Base-by-base conservation (phyloP, 2,113 vertebrate species). In the Mirza zaza region DNA sequence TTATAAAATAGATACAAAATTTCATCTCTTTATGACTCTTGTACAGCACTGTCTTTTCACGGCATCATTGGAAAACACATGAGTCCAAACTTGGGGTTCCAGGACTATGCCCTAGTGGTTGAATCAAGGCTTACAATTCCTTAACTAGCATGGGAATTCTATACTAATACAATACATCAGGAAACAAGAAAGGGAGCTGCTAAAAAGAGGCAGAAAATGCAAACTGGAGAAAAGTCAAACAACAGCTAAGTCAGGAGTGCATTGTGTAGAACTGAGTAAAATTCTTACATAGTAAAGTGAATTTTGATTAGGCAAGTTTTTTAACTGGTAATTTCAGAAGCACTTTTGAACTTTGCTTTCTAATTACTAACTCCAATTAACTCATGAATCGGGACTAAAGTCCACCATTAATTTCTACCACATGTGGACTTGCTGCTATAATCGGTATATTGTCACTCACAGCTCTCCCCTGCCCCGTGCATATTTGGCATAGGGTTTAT, bases 331-430 rank as follows among this genome's bases (percentile, higher is more conserved):
- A 71, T 81, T 88, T 95, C 36, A 84, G n/a, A 92, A 73, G 81
- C 52, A 48, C 45, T 67, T 95, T 90, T 92, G 76, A 84, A 63
- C 63, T 90, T 45, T 87, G 80, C 21, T 92, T 93, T 83, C 59
- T 39, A 87, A 8, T 57, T 11, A 52, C 50, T 27, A 68, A 55
- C 75, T 50, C 29, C 67, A 18, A 3, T 50, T 68, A 36, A 42
- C 17, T 95, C 71, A 21, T 92, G 95, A 94, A 55, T 91, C 82
- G 57, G 45, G 68, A 82, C 34, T 50, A 48, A 91, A 94, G 95
- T 93, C 71, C 86, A 87, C 45, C 27, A 1, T 61, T 73, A 13
- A 59, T 88, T 90, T 82, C 85, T 50, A 10, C 23, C 14, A 11
- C 39, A 0, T 45, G 65, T 80, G n/a, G 67, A 71, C 76, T 61